phyloP scores from a whole-genome alignment of 1,140 invertebrate genomes.

The Brachionus sp. region DNA sequence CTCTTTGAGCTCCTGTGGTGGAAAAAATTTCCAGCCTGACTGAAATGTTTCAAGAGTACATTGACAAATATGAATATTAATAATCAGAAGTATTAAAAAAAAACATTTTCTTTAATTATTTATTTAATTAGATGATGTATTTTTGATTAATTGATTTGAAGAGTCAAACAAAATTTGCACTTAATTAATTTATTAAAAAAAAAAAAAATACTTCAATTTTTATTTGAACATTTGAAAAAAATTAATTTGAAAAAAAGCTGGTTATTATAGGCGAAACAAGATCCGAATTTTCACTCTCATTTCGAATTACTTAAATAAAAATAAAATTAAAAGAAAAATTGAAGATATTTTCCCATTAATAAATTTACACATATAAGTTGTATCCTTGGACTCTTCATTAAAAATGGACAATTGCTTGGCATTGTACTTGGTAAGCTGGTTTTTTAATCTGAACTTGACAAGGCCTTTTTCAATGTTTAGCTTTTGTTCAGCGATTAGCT shows the following conservation, averaged over 20 bases:
- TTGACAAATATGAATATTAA: too few species aligned
- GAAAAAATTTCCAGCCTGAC: too few species aligned
- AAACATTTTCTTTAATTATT: too few species aligned
- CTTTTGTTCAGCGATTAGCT: conserved; percentile 40
- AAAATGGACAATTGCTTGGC: background rate
- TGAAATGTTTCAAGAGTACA: too few species aligned
- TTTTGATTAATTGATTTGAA: too few species aligned
- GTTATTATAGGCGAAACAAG: background rate
- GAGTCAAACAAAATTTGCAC: too few species aligned
- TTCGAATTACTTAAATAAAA: background rate
- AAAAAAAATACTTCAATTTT: too few species aligned
- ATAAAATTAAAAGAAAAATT: background rate
- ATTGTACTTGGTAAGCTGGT: background rate
- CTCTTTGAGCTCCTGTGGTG: too few species aligned
- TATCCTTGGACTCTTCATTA: background rate
- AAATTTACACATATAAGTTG: background rate
- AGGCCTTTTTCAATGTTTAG: conserved; percentile 15
- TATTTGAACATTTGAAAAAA: background rate
- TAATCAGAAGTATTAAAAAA: too few species aligned
- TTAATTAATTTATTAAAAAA: too few species aligned
- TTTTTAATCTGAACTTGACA: conserved; percentile 24
- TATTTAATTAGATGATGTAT: too few species aligned
- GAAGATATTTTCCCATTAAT: background rate
- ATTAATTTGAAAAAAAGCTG: background rate
- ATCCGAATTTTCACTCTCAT: background rate